A percentile compares a stretch with the other conserved stretches of the same genome.
Conservation (phyloP, 2,797 vertebrate species). For the Lutjanus argentimaculatus region DNA sequence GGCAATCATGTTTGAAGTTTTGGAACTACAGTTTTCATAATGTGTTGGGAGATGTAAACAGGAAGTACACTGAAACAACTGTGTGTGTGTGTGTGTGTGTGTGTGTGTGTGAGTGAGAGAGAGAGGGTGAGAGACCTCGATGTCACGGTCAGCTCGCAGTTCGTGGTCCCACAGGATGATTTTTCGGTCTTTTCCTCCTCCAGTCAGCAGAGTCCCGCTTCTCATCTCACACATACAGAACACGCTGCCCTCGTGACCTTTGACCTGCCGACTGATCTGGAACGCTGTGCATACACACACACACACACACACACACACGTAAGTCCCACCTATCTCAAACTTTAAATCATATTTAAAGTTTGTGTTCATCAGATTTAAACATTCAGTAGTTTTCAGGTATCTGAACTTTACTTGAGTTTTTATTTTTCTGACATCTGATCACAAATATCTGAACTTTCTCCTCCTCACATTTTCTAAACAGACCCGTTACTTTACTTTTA, state of each 20-base stretch:
- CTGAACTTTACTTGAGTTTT: too few relatives aligned
- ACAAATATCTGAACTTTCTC: too few relatives aligned
- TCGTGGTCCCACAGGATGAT: slow-evolving; percentile 97
- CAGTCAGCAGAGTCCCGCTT: slow-evolving; percentile 94
- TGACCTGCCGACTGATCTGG: slow-evolving; percentile 94
- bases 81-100: background rate
- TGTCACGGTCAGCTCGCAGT: slow-evolving; percentile 92
- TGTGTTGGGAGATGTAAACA: too few relatives aligned
- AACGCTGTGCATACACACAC: slow-evolving; percentile 73
- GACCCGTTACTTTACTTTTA: too few relatives aligned
- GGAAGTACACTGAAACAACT: too few relatives aligned
- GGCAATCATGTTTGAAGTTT: too few relatives aligned
- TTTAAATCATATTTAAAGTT: background rate
- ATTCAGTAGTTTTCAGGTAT: too few relatives aligned
- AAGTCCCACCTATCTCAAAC: too few relatives aligned
- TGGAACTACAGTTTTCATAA: too few relatives aligned
- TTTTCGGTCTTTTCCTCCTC: slow-evolving; percentile 95
- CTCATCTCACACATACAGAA: slow-evolving; percentile 97
- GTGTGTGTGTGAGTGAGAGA: background rate
- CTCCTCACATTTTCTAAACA: too few relatives aligned
- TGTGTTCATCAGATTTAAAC: too few relatives aligned
- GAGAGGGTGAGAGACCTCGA: slow-evolving; percentile 86
- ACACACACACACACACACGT: background rate
- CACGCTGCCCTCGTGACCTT: slow-evolving; percentile 96
- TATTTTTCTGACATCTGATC: too few relatives aligned